Conservation (phyloP, 2,797 vertebrate genomes). For the Tympanoctomys barrerae region DNA sequence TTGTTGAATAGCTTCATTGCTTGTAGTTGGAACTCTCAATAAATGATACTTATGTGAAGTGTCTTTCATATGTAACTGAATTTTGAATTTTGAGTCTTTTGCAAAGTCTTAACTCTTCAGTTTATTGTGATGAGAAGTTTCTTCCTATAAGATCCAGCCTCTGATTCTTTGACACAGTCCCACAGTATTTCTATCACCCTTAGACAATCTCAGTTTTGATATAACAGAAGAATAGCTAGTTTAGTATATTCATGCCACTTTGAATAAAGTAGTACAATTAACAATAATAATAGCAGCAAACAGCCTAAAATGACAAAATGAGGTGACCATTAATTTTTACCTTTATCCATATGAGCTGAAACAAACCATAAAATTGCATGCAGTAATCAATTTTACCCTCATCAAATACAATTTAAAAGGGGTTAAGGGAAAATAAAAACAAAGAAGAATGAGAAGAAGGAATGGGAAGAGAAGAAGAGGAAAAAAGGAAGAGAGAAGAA, state of each 20-base stretch:
- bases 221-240: background rate
- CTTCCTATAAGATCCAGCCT: background rate
- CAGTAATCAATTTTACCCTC: no score
- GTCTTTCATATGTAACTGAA: background rate
- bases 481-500: no score
- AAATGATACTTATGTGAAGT: background rate
- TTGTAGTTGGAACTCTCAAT: background rate
- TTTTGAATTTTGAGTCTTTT: background rate
- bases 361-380: no score
- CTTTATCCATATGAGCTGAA: no score
- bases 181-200: background rate
- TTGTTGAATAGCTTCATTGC: background rate
- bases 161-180: fast-evolving
- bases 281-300: background rate
- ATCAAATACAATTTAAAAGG: no score
- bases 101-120: background rate
- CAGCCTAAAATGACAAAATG: background rate
- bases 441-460: no score
- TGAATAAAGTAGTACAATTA: background rate
- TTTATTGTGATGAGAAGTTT: background rate
- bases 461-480: no score
- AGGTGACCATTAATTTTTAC: no score
- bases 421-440: no score
- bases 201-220: background rate
- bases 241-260: background rate